Base-by-base conservation (phyloP, 2,113 vertebrate species). In the Semicossyphus pulcher region DNA sequence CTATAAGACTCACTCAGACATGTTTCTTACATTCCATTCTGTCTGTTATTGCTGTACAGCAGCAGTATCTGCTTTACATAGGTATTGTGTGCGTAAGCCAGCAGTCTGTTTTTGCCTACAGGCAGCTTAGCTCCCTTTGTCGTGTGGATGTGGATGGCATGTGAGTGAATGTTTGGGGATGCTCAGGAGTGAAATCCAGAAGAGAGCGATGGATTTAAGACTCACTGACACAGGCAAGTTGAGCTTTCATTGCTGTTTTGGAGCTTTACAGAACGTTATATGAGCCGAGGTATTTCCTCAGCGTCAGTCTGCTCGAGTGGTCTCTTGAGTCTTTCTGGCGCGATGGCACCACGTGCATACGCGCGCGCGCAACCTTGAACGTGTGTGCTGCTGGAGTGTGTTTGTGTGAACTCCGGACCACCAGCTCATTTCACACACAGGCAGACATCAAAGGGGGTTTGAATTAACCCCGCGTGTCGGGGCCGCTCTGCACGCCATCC, bases 361-460 rank as follows among this genome's bases (percentile, higher is more conserved):
- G 6, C 8, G 0, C 1, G 0, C 1, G 25, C 42, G 20, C 2
- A 8, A 3, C 54, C 9, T 11, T 41, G 52, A 53, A 60, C 28
- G 58, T 72, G 23, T 49, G 78, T 68, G 48, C 52, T 3, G 37
- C 16, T 54, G 23, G 53, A n/a, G 25, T 41, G 71, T 72, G 81
- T 86, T 76, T 72, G 76, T 39, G 74, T 82, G 88, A 91, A 86
- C 90, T 71, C 65, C 79, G 59, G 87, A 90, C 91, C 89, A 88
- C 73, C 87, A 92, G 80, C 88, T 91, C 90, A 93, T 94, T 94
- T 94, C 92, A 93, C 89, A 93, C 88, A 66, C 84, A 89, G 79
- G 66, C 86, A 81, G 86, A 93, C 92, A 92, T 94, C 92, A 94
- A 93, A 94, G 91, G 87, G 76, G 14, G 86, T 74, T 76, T 81